These are phyloP conservation scores for Syngnathus typhle DNA, from an alignment of 2,113 vertebrate genomes.

Conservation along the genomic window DNA sequence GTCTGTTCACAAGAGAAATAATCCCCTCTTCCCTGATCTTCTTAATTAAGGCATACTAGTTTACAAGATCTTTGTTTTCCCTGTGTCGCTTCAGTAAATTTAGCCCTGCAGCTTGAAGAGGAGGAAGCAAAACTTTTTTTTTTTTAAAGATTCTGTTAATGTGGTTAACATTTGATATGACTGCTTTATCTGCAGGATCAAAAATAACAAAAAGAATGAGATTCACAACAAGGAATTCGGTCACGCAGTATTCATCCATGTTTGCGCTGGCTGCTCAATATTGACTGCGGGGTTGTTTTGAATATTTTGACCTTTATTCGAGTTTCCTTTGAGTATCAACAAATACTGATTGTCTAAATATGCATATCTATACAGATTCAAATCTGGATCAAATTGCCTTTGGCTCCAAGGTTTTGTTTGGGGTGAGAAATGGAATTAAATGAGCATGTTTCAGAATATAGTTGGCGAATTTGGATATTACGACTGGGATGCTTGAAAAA, in stretches of 20 bases:
- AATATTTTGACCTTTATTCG: neutral
- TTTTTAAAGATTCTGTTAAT: neutral
- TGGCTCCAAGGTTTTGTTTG: neutral
- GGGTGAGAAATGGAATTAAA: neutral
- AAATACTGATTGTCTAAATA: neutral
- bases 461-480: neutral
- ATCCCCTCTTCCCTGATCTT: slow-evolving; percentile 33
- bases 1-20: slow-evolving; percentile 29
- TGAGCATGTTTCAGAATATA: neutral
- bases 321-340: neutral
- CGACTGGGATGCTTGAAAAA: neutral
- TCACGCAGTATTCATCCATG: neutral
- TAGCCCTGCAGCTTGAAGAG: slow-evolving; percentile 21
- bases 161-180: neutral
- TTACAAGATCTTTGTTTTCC: slow-evolving; percentile 26
- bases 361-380: neutral
- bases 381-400: neutral
- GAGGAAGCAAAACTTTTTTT: neutral
- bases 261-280: neutral
- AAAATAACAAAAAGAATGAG: neutral
- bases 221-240: neutral
- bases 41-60: slow-evolving; percentile 40
- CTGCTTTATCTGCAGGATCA: neutral
- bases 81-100: slow-evolving; percentile 47
- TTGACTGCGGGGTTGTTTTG: neutral